Evolutionary conservation across 2,113 vertebrate species (phyloP).

Genomic region (Xyliphius kryptos): DNA sequence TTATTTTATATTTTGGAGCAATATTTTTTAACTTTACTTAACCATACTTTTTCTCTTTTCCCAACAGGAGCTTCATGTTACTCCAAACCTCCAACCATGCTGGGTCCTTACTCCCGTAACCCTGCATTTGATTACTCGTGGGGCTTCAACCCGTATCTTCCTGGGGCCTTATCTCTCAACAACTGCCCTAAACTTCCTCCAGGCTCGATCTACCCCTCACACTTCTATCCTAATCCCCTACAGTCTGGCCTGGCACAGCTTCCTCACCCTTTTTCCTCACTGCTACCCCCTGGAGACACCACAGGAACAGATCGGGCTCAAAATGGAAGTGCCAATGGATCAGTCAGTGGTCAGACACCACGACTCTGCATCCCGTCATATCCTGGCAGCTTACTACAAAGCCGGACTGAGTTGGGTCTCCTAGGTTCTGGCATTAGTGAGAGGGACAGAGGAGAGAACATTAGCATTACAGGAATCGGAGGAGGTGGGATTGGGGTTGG

Average conservation of each 20-base stretch:
- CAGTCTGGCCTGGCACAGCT: slow-evolving; percentile 73
- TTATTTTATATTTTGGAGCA: no score
- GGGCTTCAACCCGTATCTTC: slow-evolving; percentile 84
- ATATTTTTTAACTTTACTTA: no score
- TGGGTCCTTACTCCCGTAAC: slow-evolving; percentile 76
- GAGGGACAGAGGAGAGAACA: slow-evolving; percentile 50
- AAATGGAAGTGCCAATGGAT: slow-evolving; percentile 60
- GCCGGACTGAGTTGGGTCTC: slow-evolving; percentile 58
- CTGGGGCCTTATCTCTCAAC: slow-evolving; percentile 78
- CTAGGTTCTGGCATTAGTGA: slow-evolving; percentile 45
- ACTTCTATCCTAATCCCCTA: slow-evolving; percentile 81
- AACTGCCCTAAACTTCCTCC: slow-evolving; percentile 80
- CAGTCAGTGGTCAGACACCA: slow-evolving; percentile 49
- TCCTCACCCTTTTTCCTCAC: slow-evolving; percentile 71
- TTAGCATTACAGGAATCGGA: slow-evolving; percentile 38
- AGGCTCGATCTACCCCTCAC: slow-evolving; percentile 80
- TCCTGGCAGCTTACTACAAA: slow-evolving; percentile 53
- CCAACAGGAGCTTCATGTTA: slow-evolving; percentile 71
- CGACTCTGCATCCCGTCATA: slow-evolving; percentile 60
- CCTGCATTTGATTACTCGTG: slow-evolving; percentile 82
- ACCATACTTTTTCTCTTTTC: slow-evolving; percentile 43
- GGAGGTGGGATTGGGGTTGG: slow-evolving; percentile 55
- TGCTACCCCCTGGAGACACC: slow-evolving; percentile 59
- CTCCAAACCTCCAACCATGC: slow-evolving; percentile 78
- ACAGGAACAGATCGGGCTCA: slow-evolving; percentile 54